Evolutionary conservation across 2,888 invertebrate genomes (phyloP), one percentile per base, ranked within the genome.

Genomic region (Mesorhabditis sp.): DNA sequence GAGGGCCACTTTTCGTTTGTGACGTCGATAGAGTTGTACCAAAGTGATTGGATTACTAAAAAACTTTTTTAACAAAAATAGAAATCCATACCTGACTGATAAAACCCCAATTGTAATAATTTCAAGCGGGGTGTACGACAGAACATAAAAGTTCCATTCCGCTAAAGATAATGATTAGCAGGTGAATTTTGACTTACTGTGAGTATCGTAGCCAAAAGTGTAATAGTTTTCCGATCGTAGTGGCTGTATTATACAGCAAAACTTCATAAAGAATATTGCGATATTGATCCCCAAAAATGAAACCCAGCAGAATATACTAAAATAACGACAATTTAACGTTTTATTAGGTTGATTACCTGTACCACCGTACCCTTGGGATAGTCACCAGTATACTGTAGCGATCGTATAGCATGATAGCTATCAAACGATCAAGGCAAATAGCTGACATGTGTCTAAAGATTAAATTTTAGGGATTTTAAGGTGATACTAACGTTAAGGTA

Each of bases 201-300:
- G 68, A 42, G 76, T 70, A 6, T 62, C 70, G 69, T 80, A 85
- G 45, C 82, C 85, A 70, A 85, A 85, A 45, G 82, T 83, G 74
- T 85, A 83, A 69, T 78, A 85, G 65, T 83, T 79, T 61, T 78
- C 74, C 15, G 77, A 71, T 10, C 75, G 72, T 61, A 82, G 68
- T 5, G 85, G 85, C 6, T 77, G 76, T 44, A 85, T 84, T 72
- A 84, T 72, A 69, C 85, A 85, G 71, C 85, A 85, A 5, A 81
- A 74, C 67, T 80, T 73, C 43, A 78, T 66, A 63, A 76, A 69
- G 66, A 83, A 81, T 67, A 85, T 75, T 1, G 74, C 64, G 4
- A 72, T 70, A 74, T 86, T 86, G n/a, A 80, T 72, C 6, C 72
- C 65, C 41, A 75, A 65, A 72, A 83, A 85, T 41, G 76, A 50